Base-by-base conservation (phyloP, 2,113 vertebrate species). In the Oncorhynchus masou region DNA sequence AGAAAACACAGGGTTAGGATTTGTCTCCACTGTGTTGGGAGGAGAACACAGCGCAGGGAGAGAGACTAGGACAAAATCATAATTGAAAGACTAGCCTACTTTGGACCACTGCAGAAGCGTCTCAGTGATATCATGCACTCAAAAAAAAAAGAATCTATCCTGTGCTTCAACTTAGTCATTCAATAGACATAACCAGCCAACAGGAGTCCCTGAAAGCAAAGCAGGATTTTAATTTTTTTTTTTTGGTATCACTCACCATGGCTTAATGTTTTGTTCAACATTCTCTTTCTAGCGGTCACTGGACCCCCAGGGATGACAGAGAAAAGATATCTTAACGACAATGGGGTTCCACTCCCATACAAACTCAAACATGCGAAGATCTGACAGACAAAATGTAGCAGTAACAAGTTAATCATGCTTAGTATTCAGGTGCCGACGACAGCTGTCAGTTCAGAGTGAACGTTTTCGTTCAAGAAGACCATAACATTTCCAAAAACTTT, bases 241-340 rank as follows among this genome's bases (percentile, higher is more conserved):
- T 22, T 48, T 79, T 87, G n/a, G 64, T 48, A 79, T 79, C 51
- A 73, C 72, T 79, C 64, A 48, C 68, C 54, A 22, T 75, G 66
- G 39, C 74, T 67, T 68, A n/a, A 68, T 68, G 31, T 68, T 39
- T 31, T 68, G 29, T 68, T 34, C 19, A 39, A 68, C 5, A 68
- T 34, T 20, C 12, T 31, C 67, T 19, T 68, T 19, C 67, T 34
- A 39, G 29, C 59, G 1, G n/a, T 68, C 6, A 34, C 66, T 68
- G 29, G 16, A 34, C 31, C 2, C 31, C 31, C 2, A 73, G 74
- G 20, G 27, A 34, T 51, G 11, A 73, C 29, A 29, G 68, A 75
- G 54, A 39, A 39, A 49, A 24, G 0, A 45, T 45, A 9, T 45
- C 5, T 54, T 19, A 54, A 19, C 3, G 16, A 16, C 51, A 54